These are phyloP conservation scores for Heliconius hermathena DNA, from an alignment of 1,140 invertebrate genomes.

Conservation along the genomic window DNA sequence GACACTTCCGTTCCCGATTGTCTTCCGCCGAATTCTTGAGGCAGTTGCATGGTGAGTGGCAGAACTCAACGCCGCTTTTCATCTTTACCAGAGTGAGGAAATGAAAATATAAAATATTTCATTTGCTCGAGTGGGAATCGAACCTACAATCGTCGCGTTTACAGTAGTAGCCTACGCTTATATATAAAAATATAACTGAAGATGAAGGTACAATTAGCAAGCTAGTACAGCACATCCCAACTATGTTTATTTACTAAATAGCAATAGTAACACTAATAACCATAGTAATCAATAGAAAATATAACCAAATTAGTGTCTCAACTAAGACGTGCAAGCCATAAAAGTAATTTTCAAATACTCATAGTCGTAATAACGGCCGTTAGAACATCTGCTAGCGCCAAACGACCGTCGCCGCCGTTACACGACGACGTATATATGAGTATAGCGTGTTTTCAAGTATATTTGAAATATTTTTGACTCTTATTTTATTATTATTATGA, in stretches of 20 bases:
- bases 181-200: no score
- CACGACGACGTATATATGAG: slow-evolving; percentile 1
- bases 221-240: background rate
- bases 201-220: no score
- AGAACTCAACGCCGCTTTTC: no score
- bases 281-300: background rate
- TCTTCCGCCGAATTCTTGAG: no score
- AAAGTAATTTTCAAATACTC: slow-evolving; percentile 31
- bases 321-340: slow-evolving; percentile 12
- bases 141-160: no score
- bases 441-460: background rate
- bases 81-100: no score
- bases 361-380: slow-evolving; percentile 26
- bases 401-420: background rate
- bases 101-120: no score
- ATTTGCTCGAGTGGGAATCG: no score
- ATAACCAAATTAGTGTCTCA: slow-evolving; percentile 11
- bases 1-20: no score
- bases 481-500: background rate
- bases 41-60: no score
- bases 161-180: no score
- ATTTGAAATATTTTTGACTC: background rate
- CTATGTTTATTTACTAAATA: background rate
- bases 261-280: background rate
- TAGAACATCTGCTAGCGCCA: slow-evolving; percentile 16